These are phyloP conservation scores for Pterocles gutturalis DNA, from an alignment of 2,113 vertebrate species.

Conservation along the genomic window DNA sequence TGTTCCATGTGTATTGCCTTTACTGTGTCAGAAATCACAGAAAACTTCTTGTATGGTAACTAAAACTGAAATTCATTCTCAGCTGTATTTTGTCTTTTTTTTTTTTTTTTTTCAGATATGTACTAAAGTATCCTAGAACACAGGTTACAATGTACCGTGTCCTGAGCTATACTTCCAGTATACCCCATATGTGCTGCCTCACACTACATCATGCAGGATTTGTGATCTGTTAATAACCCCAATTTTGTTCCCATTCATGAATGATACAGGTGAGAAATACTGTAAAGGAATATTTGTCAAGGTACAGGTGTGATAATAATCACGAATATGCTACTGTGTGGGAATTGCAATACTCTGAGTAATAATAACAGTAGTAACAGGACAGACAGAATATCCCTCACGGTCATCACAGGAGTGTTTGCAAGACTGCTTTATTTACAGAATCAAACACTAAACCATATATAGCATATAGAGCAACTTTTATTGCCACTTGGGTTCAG, in stretches of 20 bases:
- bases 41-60: background rate
- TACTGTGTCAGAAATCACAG: background rate
- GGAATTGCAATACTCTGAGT: background rate
- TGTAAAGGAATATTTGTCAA: background rate
- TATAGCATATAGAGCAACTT: background rate
- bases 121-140: background rate
- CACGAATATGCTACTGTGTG: background rate
- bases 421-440: background rate
- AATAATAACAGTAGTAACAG: background rate
- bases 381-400: background rate
- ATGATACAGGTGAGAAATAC: background rate
- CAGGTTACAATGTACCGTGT: background rate
- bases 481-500: background rate
- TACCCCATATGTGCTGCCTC: background rate
- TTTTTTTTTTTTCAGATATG: background rate
- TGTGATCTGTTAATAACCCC: background rate
- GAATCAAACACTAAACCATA: background rate
- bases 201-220: background rate
- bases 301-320: background rate
- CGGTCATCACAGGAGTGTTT: background rate
- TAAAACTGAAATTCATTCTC: background rate
- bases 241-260: background rate
- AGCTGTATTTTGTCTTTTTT: background rate
- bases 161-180: background rate
- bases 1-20: background rate